A percentile compares a stretch with the other conserved stretches of the same genome.
Evolutionary conservation across 2,113 vertebrate species (phyloP).

Genomic region (Rhynchomys soricoides): DNA sequence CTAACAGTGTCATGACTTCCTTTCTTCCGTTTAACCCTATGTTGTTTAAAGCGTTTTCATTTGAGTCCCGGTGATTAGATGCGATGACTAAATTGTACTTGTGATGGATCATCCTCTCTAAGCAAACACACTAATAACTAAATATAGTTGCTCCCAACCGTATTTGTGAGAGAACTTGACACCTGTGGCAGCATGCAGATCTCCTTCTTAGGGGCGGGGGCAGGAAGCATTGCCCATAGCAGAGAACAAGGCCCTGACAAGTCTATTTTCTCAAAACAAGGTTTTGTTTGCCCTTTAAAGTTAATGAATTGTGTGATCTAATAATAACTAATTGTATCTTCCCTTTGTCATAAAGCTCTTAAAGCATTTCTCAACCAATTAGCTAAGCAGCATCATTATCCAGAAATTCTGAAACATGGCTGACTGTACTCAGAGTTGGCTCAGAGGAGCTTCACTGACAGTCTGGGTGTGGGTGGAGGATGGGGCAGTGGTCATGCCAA

Average conservation of each 20-base stretch:
- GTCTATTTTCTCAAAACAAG: conserved; percentile 68
- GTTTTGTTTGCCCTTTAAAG: conserved; percentile 78
- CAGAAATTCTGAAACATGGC: conserved; percentile 76
- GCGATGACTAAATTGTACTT: conserved; percentile 46
- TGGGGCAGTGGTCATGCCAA: fast-evolving
- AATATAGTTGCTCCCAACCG: not conserved
- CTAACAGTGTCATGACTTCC: conserved; percentile 20
- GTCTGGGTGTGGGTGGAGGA: not conserved
- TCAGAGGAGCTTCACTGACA: conserved; percentile 60
- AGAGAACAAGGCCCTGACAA: conserved; percentile 13
- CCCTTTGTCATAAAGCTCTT: conserved; percentile 80
- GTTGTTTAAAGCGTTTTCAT: conserved; percentile 29
- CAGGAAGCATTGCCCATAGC: not conserved
- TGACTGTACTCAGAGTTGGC: conserved; percentile 73
- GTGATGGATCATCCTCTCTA: not conserved
- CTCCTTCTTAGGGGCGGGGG: not conserved
- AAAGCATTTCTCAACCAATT: conserved; percentile 83
- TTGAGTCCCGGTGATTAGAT: conserved; percentile 28
- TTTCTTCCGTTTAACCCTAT: conserved; percentile 13
- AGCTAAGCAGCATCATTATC: conserved; percentile 79
- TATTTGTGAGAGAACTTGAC: conserved; percentile 41
- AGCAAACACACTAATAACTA: conserved; percentile 3
- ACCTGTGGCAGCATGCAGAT: conserved; percentile 48
- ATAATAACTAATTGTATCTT: conserved; percentile 79
- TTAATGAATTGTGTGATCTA: conserved; percentile 73